These are phyloP conservation scores for Serranochromis macrocephalus DNA, from an alignment of 2,113 vertebrate species.

Conservation along the genomic window DNA sequence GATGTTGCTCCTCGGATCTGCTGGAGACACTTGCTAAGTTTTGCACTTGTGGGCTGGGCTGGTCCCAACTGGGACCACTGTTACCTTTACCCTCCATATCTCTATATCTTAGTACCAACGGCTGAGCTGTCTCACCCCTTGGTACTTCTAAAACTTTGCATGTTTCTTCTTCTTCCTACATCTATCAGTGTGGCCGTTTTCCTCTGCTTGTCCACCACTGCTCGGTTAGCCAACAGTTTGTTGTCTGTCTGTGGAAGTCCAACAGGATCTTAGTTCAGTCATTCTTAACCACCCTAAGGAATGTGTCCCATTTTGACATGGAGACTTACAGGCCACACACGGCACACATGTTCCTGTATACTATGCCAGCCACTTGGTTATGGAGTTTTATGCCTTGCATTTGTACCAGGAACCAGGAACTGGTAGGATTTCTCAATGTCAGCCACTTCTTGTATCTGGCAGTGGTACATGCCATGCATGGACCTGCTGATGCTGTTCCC, in stretches of 20 bases:
- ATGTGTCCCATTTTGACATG: background rate
- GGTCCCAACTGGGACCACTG: background rate
- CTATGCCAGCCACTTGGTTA: background rate
- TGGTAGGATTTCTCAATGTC: background rate
- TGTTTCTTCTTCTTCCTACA: background rate
- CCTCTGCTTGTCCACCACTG: background rate
- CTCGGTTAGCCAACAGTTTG: background rate
- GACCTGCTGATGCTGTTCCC: background rate
- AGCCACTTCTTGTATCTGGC: background rate
- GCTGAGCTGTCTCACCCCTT: background rate
- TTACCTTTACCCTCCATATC: background rate
- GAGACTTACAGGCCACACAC: fast-evolving
- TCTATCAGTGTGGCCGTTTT: background rate
- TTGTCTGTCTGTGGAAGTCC: background rate
- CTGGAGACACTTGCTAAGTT: background rate
- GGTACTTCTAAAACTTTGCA: background rate
- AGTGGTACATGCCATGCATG: background rate
- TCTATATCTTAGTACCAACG: background rate
- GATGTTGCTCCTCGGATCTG: background rate
- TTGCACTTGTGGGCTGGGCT: background rate
- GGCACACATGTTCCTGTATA: fast-evolving
- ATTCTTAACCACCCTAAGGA: background rate
- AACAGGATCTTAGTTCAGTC: background rate
- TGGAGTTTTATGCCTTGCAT: background rate
- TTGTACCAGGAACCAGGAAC: background rate